Evolutionary conservation across 2,888 invertebrate species (phyloP).

Genomic region (Nemotelus pantherinus): DNA sequence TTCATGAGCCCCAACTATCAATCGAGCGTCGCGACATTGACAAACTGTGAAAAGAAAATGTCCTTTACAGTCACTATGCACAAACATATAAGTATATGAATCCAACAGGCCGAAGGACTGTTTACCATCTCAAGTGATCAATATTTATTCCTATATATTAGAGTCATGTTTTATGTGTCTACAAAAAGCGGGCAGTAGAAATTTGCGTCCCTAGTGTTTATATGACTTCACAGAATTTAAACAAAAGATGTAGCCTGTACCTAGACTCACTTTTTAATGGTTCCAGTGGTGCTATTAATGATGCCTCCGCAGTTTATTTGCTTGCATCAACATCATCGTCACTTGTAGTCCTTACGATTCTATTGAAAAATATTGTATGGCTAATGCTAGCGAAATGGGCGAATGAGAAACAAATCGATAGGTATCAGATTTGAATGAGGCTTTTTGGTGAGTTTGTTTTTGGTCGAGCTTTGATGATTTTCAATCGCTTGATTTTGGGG

Average conservation of each 20-base stretch:
- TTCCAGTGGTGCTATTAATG: background rate
- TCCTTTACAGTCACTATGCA: background rate
- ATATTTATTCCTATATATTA: conserved; percentile 1
- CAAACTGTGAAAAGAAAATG: background rate
- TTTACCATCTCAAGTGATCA: conserved; percentile 1
- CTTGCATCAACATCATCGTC: too few relatives aligned
- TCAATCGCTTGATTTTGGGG: too few relatives aligned
- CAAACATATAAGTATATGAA: background rate
- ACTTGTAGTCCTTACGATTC: too few relatives aligned
- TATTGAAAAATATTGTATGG: too few relatives aligned
- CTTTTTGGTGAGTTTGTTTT: too few relatives aligned
- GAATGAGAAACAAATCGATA: too few relatives aligned
- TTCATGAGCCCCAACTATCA: too few relatives aligned
- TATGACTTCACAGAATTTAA: background rate
- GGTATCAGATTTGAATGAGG: too few relatives aligned
- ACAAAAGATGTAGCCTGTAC: background rate
- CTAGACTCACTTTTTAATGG: conserved; percentile 21
- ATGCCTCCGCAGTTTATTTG: too few relatives aligned
- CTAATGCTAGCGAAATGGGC: too few relatives aligned
- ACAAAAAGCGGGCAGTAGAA: background rate
- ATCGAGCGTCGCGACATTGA: too few relatives aligned
- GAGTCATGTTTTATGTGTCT: background rate
- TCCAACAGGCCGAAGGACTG: conserved; percentile 5
- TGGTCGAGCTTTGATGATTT: too few relatives aligned
- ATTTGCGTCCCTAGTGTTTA: background rate